These are phyloP conservation scores for Ia io DNA, from an alignment of 2,113 vertebrate genomes.

Conservation along the genomic window DNA sequence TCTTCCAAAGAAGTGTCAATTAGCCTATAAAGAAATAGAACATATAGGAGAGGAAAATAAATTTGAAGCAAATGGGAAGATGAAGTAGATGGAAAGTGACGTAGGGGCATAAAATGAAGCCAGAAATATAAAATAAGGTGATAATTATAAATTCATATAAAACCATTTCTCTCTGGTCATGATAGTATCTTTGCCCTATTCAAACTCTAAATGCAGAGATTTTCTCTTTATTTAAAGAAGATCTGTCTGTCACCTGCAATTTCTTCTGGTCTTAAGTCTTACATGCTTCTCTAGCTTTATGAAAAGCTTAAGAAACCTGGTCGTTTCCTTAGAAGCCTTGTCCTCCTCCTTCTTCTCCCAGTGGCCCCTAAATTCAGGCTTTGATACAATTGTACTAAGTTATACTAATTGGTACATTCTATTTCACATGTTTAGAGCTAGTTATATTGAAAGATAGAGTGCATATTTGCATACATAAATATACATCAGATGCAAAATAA, in stretches of 20 bases:
- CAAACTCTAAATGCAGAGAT: not conserved
- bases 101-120: not conserved
- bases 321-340: not conserved
- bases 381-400: constrained; percentile 53
- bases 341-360: not conserved
- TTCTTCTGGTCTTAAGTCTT: not conserved
- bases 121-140: not conserved
- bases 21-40: not conserved
- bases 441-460: constrained; percentile 51
- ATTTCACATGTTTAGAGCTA: constrained; percentile 51
- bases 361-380: not conserved
- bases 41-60: not conserved
- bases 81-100: not conserved
- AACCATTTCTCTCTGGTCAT: not conserved
- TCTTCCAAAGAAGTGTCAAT: not conserved
- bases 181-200: not conserved
- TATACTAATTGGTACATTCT: constrained; percentile 62
- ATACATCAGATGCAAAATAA: constrained; percentile 57
- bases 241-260: not conserved
- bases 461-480: constrained; percentile 61
- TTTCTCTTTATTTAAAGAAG: not conserved
- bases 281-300: not conserved
- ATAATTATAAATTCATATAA: not conserved
- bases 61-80: not conserved
- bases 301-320: not conserved